Evolutionary conservation across 2,888 invertebrate genomes (phyloP).

Genomic region (Tromatobia lineatoria): DNA sequence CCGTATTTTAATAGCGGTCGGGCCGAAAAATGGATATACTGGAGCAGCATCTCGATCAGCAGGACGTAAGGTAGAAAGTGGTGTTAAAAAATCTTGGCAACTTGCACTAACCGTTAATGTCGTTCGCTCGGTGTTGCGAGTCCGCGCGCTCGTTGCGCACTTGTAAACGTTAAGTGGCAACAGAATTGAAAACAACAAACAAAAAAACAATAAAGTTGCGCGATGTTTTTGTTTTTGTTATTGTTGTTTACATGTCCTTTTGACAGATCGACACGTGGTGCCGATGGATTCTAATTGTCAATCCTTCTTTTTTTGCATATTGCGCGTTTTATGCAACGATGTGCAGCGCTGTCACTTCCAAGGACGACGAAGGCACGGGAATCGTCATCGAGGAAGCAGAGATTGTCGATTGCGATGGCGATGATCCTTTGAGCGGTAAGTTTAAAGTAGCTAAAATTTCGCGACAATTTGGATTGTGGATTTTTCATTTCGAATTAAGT

Average conservation of each 20-base stretch:
- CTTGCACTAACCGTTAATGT: neutral
- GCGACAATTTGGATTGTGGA: neutral
- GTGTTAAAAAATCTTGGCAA: neutral
- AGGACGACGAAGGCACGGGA: constrained; percentile 80
- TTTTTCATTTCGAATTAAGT: constrained; percentile 55
- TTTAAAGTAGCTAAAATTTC: neutral
- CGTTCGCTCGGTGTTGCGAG: neutral
- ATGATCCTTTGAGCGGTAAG: constrained; percentile 67
- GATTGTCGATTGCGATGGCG: constrained; percentile 84
- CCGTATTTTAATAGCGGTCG: constrained; percentile 75
- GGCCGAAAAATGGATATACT: constrained; percentile 83
- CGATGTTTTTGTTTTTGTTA: constrained; percentile 8
- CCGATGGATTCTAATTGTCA: neutral
- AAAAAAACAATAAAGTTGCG: neutral
- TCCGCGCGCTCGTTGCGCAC: constrained; percentile 71
- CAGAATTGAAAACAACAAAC: constrained; percentile 11
- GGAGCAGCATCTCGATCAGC: constrained; percentile 84
- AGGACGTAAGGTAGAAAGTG: constrained; percentile 81
- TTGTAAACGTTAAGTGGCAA: constrained; percentile 15
- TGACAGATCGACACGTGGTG: neutral
- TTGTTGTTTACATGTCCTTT: neutral
- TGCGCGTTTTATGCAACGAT: neutral
- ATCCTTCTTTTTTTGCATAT: constrained; percentile 48
- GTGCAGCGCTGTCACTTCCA: constrained; percentile 74
- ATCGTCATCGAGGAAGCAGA: constrained; percentile 84